Percentiles rank a stretch among this genome's conserved stretches.
Conservation (phyloP, 2,888 invertebrate species). For the Eupithecia inturbata region DNA sequence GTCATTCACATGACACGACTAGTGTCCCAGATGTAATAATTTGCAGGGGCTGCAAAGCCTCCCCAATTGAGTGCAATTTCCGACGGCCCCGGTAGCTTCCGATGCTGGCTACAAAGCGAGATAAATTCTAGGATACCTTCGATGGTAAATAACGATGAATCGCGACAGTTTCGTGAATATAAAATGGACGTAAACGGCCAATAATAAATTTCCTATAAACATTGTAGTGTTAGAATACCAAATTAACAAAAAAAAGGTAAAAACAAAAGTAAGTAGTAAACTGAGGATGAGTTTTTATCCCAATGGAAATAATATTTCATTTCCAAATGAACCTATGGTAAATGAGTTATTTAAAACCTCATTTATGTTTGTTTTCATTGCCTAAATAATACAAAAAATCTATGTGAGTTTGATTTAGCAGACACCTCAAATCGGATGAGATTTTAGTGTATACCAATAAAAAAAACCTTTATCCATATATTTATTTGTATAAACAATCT, state of each 20-base stretch:
- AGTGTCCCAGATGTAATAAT: constrained; percentile 45
- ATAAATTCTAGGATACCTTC: constrained; percentile 2
- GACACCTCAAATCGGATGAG: background rate
- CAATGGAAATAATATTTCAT: background rate
- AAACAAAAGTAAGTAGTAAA: too few relatives aligned
- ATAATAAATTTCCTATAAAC: background rate
- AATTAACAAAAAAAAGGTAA: too few relatives aligned
- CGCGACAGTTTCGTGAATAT: background rate
- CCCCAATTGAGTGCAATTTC: constrained; percentile 68
- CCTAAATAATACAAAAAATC: too few relatives aligned
- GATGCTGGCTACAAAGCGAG: constrained; percentile 51
- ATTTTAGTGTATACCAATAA: background rate
- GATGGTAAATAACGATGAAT: background rate
- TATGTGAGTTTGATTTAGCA: background rate
- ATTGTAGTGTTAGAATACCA: background rate
- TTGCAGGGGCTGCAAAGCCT: constrained; percentile 56
- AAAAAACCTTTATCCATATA: too few relatives aligned
- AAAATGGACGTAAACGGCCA: background rate
- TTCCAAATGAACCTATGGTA: background rate
- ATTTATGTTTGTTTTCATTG: background rate
- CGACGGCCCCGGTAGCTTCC: constrained; percentile 52
- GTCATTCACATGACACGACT: background rate
- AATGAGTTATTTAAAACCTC: background rate
- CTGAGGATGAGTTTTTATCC: background rate
- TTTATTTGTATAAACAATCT: too few relatives aligned